Base-by-base conservation (phyloP, 92 coral and sea anemone species). In the Scolanthus callimorphus region DNA sequence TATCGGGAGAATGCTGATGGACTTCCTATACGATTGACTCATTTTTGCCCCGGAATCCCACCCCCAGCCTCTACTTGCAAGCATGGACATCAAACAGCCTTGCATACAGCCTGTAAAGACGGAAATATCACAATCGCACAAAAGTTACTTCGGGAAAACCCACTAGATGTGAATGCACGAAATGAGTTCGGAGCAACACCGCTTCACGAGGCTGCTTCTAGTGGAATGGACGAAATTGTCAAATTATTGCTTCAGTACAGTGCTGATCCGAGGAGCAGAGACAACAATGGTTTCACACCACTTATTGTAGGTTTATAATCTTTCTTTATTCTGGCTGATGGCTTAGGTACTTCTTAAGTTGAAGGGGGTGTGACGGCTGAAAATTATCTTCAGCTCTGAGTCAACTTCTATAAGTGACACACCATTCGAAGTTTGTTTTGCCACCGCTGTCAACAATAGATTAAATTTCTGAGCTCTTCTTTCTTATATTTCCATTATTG, bases 1-100 rank as follows among this genome's bases (percentile, higher is more conserved):
- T 92, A 92, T 70, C 62, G 84, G 38, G 89, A 88, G 11, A 86
- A 92, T 39, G 94, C 98, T 1, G 96, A 86, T 39, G 98, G 98
- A 0, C 60, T 92, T 13, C 86, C 98, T 6, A 84, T 85, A 24
- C 65, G 88, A 10, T 63, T 92, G 15, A 69, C 80, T 45, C 88
- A 81, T 17, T 74, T 62, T 45, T 84, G 94, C 30, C 59, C 51
- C 11, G 98, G 98, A 46, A 75, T 72, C 22, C 87, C 90, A 52
- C 98, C 98, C 60, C 98, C 98, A n/a, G 54, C 87, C 26, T 88
- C 94, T 6, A 60, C 88, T 31, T 70, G 96, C 50, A 90, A 82
- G 59, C 74, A 57, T 61, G 96, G 90, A 41, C 66, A 81, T 41
- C 84, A 83, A 43, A 84, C 98, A 8, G 59, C 76, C 22, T 61